These are phyloP conservation scores for Anastrepha obliqua DNA, from an alignment of 1,140 invertebrate species.

Conservation along the genomic window DNA sequence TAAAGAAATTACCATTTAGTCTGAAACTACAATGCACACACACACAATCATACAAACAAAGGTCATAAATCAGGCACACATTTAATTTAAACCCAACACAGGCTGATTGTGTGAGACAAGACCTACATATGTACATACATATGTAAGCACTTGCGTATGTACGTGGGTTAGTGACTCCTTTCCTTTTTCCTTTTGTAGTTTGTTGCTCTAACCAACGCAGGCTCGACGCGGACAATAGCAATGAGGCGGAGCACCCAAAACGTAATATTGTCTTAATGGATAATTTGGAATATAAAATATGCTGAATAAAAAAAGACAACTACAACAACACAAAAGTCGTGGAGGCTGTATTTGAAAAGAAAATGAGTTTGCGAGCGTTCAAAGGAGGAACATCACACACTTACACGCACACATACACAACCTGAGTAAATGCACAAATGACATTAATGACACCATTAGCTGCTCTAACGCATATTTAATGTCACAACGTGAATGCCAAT, in stretches of 20 bases:
- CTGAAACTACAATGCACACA: not conserved
- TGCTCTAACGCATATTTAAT: conserved; percentile 48
- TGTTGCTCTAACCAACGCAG: not conserved
- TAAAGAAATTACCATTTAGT: conserved; percentile 49
- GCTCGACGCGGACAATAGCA: not conserved
- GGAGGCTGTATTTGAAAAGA: conserved; percentile 27
- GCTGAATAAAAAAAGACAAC: not conserved
- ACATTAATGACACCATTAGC: conserved; percentile 49
- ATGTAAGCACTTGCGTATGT: not conserved
- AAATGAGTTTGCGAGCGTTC: not conserved
- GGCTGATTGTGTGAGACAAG: not conserved
- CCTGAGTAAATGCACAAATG: conserved; percentile 15
- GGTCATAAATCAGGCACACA: conserved; percentile 33
- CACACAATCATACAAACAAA: not conserved
- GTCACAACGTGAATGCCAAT: not conserved
- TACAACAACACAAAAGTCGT: not conserved
- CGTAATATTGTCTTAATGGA: conserved; percentile 36
- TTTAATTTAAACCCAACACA: not conserved
- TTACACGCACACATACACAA: not conserved
- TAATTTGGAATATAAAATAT: conserved; percentile 39
- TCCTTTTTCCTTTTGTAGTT: not conserved
- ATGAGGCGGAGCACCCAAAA: conserved; percentile 1
- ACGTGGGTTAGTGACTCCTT: conserved; percentile 10
- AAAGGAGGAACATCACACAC: not conserved
- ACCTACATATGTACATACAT: not conserved